Evolutionary conservation across 2,888 invertebrate species (phyloP).

Genomic region (Allolobophora icterica): DNA sequence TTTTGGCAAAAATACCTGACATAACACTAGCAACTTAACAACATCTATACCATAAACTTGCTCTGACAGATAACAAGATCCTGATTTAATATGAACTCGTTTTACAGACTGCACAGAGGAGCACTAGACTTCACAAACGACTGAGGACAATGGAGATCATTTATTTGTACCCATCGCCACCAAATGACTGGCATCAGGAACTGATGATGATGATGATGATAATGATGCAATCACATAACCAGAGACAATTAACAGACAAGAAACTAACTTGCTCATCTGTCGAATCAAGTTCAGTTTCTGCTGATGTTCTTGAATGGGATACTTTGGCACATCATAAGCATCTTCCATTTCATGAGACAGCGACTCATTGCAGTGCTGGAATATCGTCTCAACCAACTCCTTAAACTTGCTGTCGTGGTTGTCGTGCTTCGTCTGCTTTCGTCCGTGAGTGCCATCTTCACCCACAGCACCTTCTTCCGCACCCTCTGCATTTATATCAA

Average conservation of each 20-base stretch:
- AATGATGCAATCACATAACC: too few species aligned
- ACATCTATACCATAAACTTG: not conserved
- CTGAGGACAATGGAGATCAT: too few species aligned
- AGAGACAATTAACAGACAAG: not conserved
- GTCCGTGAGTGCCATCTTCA: not conserved
- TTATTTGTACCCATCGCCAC: too few species aligned
- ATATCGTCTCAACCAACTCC: conserved; percentile 55
- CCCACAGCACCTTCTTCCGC: not conserved
- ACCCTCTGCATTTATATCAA: not conserved
- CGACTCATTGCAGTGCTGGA: conserved; percentile 51
- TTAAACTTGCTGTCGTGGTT: conserved; percentile 50
- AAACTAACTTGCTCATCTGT: conserved; percentile 43
- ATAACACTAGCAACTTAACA: not conserved
- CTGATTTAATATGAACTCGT: not conserved
- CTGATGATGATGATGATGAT: too few species aligned
- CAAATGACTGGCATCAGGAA: too few species aligned
- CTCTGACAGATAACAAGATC: not conserved
- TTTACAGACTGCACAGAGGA: not conserved
- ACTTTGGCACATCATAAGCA: conserved; percentile 84
- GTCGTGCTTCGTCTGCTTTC: not conserved
- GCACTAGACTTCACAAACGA: too few species aligned
- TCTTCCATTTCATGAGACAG: conserved; percentile 37
- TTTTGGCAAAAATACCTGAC: not conserved
- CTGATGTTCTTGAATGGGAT: conserved; percentile 87
- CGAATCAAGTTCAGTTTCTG: conserved; percentile 58